Evolutionary conservation across 2,797 vertebrate species (phyloP).

Genomic region (Thunnus albacares): DNA sequence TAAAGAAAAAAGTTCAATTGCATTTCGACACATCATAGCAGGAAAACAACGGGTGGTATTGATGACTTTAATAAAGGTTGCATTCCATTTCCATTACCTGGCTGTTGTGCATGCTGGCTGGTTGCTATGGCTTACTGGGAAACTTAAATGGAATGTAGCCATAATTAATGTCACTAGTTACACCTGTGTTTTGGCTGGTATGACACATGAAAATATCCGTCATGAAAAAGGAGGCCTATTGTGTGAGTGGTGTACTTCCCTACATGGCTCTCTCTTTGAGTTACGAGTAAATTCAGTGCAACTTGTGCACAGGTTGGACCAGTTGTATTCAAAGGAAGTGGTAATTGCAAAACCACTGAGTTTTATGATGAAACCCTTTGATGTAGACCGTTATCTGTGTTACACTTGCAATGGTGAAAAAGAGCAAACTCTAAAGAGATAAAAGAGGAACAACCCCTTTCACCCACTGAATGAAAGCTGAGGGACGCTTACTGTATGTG

Average conservation of each 20-base stretch:
- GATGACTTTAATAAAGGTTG: background rate
- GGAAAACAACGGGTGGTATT: background rate
- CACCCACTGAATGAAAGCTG: background rate
- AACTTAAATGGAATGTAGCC: background rate
- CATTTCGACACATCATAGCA: background rate
- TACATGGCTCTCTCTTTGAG: background rate
- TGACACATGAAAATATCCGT: background rate
- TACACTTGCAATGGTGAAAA: background rate
- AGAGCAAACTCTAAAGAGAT: background rate
- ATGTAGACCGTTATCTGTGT: conserved; percentile 11
- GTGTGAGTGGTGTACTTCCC: background rate
- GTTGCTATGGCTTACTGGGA: background rate
- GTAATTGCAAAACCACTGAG: conserved; percentile 17
- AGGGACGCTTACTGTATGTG: background rate
- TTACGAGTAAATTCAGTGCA: background rate
- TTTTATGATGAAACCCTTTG: conserved; percentile 16
- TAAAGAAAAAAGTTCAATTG: background rate
- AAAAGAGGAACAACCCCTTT: background rate
- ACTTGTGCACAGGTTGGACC: background rate
- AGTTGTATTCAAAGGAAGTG: conserved; percentile 41
- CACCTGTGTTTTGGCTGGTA: background rate
- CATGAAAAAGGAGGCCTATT: background rate
- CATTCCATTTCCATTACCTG: background rate
- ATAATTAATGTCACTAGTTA: no score
- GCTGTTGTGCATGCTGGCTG: background rate